These are phyloP conservation scores for Drosophila eugracilis DNA, from an alignment of 1,140 invertebrate genomes.

Conservation along the genomic window DNA sequence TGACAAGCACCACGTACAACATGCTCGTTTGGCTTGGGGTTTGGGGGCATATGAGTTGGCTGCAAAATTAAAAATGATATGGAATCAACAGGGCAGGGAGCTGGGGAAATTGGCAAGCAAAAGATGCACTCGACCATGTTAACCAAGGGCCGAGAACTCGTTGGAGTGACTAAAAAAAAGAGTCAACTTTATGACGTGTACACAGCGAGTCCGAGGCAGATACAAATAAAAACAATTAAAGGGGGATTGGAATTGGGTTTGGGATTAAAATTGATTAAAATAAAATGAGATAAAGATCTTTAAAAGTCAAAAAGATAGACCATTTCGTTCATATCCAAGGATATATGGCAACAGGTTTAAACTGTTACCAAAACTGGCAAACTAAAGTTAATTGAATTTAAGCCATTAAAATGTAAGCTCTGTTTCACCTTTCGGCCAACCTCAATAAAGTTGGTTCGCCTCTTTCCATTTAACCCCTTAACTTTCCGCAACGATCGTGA, in stretches of 20 bases:
- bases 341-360: neutral
- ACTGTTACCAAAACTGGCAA: no score
- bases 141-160: conserved; percentile 10
- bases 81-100: conserved; percentile 40
- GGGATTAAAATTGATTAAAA: no score
- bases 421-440: neutral
- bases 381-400: no score
- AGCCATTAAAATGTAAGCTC: no score
- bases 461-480: neutral
- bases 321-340: neutral
- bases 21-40: conserved; percentile 9
- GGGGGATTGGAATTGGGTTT: neutral
- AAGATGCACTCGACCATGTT: conserved; percentile 47
- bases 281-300: neutral
- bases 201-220: neutral
- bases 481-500: neutral
- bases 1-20: conserved; percentile 45
- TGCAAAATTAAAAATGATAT: conserved; percentile 67
- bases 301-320: no score
- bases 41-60: conserved; percentile 10
- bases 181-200: conserved; percentile 8
- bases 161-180: neutral
- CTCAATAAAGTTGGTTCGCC: neutral
- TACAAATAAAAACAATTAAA: conserved; percentile 18
- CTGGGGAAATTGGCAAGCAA: conserved; percentile 11